These are phyloP conservation scores for Anneissia japonica DNA, from an alignment of 35 echinoderm and acorn worm genomes.

Conservation along the genomic window DNA sequence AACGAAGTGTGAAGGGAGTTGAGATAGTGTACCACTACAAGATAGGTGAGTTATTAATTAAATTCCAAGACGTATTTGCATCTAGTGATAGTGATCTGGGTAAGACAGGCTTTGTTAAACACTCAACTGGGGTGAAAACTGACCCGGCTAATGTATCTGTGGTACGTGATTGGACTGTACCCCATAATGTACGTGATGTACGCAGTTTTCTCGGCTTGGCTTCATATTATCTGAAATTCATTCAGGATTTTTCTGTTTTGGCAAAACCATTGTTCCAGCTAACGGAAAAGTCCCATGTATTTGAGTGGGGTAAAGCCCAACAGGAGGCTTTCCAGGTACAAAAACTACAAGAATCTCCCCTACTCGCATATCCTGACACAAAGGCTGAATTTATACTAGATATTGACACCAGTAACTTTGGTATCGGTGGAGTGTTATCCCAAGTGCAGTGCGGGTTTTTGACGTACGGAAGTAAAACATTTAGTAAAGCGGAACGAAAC, in stretches of 20 bases:
- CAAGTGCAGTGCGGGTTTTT: constrained; percentile 49
- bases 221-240: constrained; percentile 50
- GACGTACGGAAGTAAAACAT: constrained; percentile 17
- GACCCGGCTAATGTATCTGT: constrained; percentile 26
- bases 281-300: constrained; percentile 22
- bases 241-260: constrained; percentile 30
- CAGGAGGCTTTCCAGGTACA: neutral
- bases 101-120: constrained; percentile 12
- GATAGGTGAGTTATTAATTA: constrained; percentile 21
- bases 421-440: constrained; percentile 40
- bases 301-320: constrained; percentile 27
- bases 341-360: constrained; percentile 12
- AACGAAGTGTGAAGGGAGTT: no score
- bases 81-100: constrained; percentile 7
- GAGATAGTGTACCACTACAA: no score
- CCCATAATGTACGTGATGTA: constrained; percentile 19
- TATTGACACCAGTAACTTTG: constrained; percentile 42
- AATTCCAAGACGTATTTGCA: constrained; percentile 33
- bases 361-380: constrained; percentile 36
- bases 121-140: constrained; percentile 18
- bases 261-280: constrained; percentile 42
- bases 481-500: constrained; percentile 37
- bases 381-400: constrained; percentile 32
- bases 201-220: constrained; percentile 38
- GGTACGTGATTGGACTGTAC: constrained; percentile 30